A percentile compares a stretch with the other conserved stretches of the same genome.
phyloP scores from a whole-genome alignment of 2,113 vertebrate genomes.

The Ameiurus melas region DNA sequence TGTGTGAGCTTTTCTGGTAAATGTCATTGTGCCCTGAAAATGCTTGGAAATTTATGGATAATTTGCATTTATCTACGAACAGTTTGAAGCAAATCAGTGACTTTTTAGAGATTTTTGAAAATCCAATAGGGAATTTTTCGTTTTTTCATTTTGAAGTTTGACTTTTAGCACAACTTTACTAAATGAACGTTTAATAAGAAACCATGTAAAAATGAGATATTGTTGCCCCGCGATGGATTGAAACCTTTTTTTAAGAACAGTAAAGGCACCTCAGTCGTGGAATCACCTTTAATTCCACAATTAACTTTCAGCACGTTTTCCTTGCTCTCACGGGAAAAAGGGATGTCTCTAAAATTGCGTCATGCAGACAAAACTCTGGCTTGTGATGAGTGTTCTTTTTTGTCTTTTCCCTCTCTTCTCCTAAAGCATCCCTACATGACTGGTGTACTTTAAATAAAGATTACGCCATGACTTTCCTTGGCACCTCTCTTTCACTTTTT shows the following conservation, averaged over 20 bases:
- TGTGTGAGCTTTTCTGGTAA: neutral
- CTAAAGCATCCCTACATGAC: neutral
- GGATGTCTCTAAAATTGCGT: constrained; percentile 19
- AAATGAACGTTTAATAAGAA: neutral
- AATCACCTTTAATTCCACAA: neutral
- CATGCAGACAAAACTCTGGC: neutral
- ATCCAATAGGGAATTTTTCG: neutral
- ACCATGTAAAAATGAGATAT: neutral
- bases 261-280: neutral
- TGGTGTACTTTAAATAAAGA: constrained; percentile 17
- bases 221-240: neutral
- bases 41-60: neutral
- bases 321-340: neutral
- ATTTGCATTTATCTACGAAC: neutral
- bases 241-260: neutral
- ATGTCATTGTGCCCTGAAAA: neutral
- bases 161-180: neutral
- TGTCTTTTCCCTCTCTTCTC: neutral
- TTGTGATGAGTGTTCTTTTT: neutral
- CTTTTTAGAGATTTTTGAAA: neutral
- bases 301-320: neutral
- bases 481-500: neutral
- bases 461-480: neutral
- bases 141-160: neutral
- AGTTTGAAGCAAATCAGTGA: neutral